Conservation (phyloP, 2,113 vertebrate species). For the Entosphenus tridentatus region DNA sequence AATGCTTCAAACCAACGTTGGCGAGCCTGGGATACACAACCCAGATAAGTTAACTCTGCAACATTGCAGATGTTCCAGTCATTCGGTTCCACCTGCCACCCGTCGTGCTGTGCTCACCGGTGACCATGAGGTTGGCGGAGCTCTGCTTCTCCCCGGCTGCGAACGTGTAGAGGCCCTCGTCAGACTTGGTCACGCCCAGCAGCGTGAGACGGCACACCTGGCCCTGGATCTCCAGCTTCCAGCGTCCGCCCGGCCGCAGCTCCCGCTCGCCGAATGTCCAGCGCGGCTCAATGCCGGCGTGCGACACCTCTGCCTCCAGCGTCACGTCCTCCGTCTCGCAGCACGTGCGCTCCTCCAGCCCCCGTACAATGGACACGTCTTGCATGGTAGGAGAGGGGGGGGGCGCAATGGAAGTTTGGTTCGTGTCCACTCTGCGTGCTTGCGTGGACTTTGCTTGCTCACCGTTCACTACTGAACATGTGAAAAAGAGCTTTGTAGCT, state of each 20-base stretch:
- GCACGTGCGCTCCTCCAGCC: constrained; percentile 61
- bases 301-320: constrained; percentile 64
- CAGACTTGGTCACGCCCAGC: constrained; percentile 76
- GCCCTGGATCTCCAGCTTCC: constrained; percentile 55
- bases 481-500: too few species aligned
- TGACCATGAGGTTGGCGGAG: constrained; percentile 57
- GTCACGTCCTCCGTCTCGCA: constrained; percentile 86
- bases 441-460: too few species aligned
- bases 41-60: neutral
- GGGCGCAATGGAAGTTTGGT: too few species aligned
- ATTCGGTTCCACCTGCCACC: too few species aligned
- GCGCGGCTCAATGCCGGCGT: constrained; percentile 56
- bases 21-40: too few species aligned
- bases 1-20: too few species aligned
- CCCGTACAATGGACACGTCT: constrained; percentile 68
- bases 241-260: constrained; percentile 48
- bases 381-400: constrained; percentile 7
- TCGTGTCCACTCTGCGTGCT: too few species aligned
- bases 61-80: neutral
- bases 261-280: constrained; percentile 67
- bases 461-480: too few species aligned
- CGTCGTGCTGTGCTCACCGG: constrained; percentile 29
- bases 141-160: constrained; percentile 77
- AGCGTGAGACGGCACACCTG: constrained; percentile 53
- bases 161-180: constrained; percentile 73